These are phyloP conservation scores for Spisula solida DNA, from an alignment of 2,888 invertebrate genomes.

Conservation along the genomic window DNA sequence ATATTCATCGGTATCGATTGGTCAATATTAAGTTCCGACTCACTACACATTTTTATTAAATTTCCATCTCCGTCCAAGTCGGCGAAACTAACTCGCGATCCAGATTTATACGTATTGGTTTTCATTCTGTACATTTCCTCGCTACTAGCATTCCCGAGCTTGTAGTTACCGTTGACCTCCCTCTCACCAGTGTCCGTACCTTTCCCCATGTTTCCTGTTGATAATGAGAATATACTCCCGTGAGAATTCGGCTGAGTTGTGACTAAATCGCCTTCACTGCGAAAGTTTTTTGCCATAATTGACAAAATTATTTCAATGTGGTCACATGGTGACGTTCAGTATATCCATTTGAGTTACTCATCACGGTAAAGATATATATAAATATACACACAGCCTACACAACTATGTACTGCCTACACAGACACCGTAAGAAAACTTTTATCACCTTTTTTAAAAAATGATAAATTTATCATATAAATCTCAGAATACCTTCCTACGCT, in stretches of 20 bases:
- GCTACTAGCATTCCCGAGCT: conserved; percentile 35
- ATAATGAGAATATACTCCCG: conserved; percentile 63
- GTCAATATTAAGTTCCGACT: conserved; percentile 56
- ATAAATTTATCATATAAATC: conserved; percentile 19
- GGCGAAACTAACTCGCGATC: conserved; percentile 69
- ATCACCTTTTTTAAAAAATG: neutral
- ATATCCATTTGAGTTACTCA: neutral
- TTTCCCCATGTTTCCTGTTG: conserved; percentile 67
- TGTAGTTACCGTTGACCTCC: conserved; percentile 66
- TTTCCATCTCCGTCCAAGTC: conserved; percentile 67
- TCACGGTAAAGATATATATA: too few relatives aligned
- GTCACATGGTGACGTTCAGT: neutral
- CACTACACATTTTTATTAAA: conserved; percentile 66
- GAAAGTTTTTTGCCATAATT: conserved; percentile 64
- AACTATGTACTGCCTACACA: neutral
- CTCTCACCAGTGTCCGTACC: conserved; percentile 35
- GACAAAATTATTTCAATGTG: neutral
- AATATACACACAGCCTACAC: too few relatives aligned
- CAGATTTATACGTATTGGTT: conserved; percentile 57
- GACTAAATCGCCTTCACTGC: conserved; percentile 69
- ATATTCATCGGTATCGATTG: conserved; percentile 44
- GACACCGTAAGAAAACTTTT: neutral
- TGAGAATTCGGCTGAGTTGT: conserved; percentile 64
- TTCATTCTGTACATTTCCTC: conserved; percentile 44
- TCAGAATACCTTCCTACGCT: neutral